A percentile compares a stretch with the other conserved stretches of the same genome.
Evolutionary conservation across 2,797 vertebrate species (phyloP).

Genomic region (Sphenopsis melanotis): DNA sequence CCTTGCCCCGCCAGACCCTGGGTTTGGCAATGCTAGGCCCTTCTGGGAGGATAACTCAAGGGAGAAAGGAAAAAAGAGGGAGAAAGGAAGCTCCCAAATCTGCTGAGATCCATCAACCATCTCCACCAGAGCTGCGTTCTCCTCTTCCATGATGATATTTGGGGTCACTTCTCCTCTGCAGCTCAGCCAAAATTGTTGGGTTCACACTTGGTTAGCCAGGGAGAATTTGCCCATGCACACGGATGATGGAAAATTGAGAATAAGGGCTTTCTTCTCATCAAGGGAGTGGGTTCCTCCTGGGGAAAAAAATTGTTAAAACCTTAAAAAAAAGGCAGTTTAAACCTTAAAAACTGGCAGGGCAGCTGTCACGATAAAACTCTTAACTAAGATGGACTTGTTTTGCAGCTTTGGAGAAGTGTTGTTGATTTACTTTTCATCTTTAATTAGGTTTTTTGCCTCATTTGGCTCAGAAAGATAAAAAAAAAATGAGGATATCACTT

Average conservation of each 20-base stretch:
- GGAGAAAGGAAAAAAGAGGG: background rate
- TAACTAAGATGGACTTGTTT: background rate
- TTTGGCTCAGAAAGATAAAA: background rate
- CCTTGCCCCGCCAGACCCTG: background rate
- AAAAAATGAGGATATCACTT: background rate
- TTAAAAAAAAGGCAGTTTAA: background rate
- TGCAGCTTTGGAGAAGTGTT: background rate
- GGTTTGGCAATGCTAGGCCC: background rate
- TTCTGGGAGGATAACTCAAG: background rate
- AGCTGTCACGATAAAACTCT: background rate
- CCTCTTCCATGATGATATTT: background rate
- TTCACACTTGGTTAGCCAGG: slow-evolving; percentile 42
- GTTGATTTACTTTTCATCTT: slow-evolving; percentile 12
- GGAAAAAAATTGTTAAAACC: background rate
- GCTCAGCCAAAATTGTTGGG: background rate
- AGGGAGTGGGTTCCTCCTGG: background rate
- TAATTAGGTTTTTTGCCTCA: background rate
- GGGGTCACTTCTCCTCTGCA: background rate
- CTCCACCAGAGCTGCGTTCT: background rate
- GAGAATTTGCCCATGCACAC: slow-evolving; percentile 25
- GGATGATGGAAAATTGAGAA: slow-evolving; percentile 40
- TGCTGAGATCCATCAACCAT: background rate
- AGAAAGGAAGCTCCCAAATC: background rate
- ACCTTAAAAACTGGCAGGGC: background rate
- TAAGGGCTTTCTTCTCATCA: slow-evolving; percentile 25